Evolutionary conservation across 1,140 invertebrate genomes (phyloP).

Genomic region (Popillia japonica): DNA sequence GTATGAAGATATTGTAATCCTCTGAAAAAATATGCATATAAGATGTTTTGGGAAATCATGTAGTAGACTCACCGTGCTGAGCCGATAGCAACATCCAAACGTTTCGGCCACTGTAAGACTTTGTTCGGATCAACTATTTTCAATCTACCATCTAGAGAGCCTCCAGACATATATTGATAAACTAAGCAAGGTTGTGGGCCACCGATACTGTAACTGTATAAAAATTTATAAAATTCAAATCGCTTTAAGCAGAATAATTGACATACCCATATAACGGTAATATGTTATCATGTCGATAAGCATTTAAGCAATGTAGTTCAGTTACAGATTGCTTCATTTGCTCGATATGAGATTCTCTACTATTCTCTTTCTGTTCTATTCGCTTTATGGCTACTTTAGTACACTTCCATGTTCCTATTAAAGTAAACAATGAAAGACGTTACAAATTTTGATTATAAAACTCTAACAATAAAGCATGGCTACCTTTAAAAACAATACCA

Average conservation of each 20-base stretch:
- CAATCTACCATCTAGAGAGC: constrained; percentile 87
- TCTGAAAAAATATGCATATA: constrained; percentile 59
- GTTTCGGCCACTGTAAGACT: constrained; percentile 78
- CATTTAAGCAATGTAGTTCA: constrained; percentile 81
- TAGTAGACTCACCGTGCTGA: constrained; percentile 64
- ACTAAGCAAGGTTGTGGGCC: constrained; percentile 83
- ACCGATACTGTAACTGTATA: constrained; percentile 62
- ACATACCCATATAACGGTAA: constrained; percentile 87
- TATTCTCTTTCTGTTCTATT: constrained; percentile 64
- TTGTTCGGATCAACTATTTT: constrained; percentile 68
- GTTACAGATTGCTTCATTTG: constrained; percentile 78
- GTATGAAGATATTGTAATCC: constrained; percentile 93
- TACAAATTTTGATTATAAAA: constrained; percentile 12
- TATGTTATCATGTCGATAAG: constrained; percentile 92
- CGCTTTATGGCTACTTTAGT: constrained; percentile 90
- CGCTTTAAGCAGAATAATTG: not conserved
- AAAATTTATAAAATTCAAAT: not conserved
- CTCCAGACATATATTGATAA: constrained; percentile 93
- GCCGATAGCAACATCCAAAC: constrained; percentile 83
- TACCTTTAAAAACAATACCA: constrained; percentile 89
- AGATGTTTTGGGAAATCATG: not conserved
- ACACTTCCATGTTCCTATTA: constrained; percentile 82
- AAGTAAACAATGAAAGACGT: not conserved
- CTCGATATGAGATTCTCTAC: constrained; percentile 63
- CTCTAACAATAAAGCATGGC: not conserved